Percentiles rank a stretch among this genome's conserved stretches.
Conservation (phyloP, 2,113 vertebrate genomes). For the Elaphurus davidianus region DNA sequence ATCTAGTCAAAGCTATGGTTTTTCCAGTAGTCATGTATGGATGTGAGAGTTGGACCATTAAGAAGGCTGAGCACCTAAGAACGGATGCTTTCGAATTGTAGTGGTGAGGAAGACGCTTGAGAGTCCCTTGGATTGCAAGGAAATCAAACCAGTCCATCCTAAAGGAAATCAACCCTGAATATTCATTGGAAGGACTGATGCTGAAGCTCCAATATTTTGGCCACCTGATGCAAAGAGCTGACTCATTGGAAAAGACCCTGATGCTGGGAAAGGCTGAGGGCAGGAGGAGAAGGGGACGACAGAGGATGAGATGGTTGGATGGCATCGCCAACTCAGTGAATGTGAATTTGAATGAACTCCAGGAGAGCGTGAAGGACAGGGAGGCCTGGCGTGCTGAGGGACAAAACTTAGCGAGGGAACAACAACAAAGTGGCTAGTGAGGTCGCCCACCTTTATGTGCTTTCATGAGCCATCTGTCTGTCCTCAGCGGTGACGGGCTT, state of each 20-base stretch:
- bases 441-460: rapidly evolving
- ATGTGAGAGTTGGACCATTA: not conserved
- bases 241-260: not conserved
- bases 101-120: not conserved
- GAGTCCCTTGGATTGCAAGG: not conserved
- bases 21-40: not conserved
- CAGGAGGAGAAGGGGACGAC: not conserved
- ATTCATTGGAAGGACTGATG: not conserved
- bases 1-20: not conserved
- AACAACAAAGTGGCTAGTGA: not conserved
- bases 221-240: not conserved
- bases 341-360: not conserved
- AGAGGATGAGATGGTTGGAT: not conserved
- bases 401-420: rapidly evolving
- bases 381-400: not conserved
- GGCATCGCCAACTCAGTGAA: not conserved
- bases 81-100: not conserved
- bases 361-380: not conserved
- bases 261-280: not conserved
- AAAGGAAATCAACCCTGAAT: not conserved
- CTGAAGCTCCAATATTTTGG: not conserved
- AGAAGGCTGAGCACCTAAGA: not conserved
- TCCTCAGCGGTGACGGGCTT: not conserved
- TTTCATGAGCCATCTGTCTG: rapidly evolving
- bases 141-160: not conserved